A percentile compares a stretch with the other conserved stretches of the same genome.
Evolutionary conservation across 2,113 vertebrate genomes (phyloP).

Genomic region (Pelmatolapia mariae): DNA sequence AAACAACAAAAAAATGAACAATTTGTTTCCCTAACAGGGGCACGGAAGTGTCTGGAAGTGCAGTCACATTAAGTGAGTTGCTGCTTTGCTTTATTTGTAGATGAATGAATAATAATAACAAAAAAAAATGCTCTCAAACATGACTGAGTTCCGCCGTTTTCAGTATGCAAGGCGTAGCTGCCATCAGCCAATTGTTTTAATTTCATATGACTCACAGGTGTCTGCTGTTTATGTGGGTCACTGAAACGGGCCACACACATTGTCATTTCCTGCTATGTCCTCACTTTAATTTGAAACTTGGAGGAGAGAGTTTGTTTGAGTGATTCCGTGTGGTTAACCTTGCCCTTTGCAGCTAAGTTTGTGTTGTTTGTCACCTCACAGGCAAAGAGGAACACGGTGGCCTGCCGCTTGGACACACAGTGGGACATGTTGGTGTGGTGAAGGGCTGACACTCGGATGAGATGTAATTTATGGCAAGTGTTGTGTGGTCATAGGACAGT

Average conservation of each 20-base stretch:
- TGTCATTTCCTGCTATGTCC: not conserved
- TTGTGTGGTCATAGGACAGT: not conserved
- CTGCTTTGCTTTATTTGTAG: not conserved
- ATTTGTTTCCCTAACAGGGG: slow-evolving; percentile 5
- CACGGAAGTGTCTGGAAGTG: not conserved
- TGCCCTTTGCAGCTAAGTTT: slow-evolving; percentile 23
- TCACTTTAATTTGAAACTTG: slow-evolving; percentile 10
- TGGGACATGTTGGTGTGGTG: not conserved
- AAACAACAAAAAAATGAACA: not conserved
- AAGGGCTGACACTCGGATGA: slow-evolving; percentile 5
- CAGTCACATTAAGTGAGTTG: not conserved
- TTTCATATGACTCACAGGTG: slow-evolving; percentile 41
- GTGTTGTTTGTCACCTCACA: slow-evolving; percentile 45
- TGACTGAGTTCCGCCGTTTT: not conserved
- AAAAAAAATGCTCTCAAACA: not conserved
- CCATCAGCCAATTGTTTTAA: not conserved
- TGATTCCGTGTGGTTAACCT: slow-evolving; percentile 4
- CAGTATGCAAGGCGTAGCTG: not conserved
- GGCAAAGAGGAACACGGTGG: slow-evolving; percentile 9
- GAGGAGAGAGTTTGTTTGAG: slow-evolving; percentile 9
- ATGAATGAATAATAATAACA: not conserved
- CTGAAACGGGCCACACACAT: not conserved
- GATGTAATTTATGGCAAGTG: slow-evolving; percentile 22
- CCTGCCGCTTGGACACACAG: slow-evolving; percentile 5
- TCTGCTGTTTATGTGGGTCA: slow-evolving; percentile 11